Conservation (phyloP, 1,140 invertebrate species). For the Drosophila ananassae region DNA sequence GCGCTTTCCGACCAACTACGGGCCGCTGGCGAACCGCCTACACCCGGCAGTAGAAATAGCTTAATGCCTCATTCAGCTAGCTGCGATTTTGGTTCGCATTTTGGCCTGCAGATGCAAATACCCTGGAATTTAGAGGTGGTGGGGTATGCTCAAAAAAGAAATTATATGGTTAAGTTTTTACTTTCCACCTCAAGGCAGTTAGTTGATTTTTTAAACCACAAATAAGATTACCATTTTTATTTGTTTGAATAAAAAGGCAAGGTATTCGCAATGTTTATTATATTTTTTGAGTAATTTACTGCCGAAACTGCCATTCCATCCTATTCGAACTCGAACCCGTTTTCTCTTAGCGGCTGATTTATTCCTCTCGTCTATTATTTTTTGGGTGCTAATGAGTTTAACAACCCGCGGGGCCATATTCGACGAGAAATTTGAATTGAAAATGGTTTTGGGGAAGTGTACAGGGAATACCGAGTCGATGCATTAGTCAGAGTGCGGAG, state of each 20-base stretch:
- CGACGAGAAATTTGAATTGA: conserved; percentile 40
- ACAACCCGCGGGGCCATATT: conserved; percentile 55
- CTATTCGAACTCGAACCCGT: background rate
- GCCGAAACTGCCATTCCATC: background rate
- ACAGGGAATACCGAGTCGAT: conserved; percentile 26
- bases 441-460: conserved; percentile 21
- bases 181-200: too few species aligned
- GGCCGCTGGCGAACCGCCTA: conserved; percentile 24
- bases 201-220: too few species aligned
- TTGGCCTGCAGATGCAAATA: conserved; percentile 32
- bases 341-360: conserved; percentile 40
- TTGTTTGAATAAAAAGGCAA: background rate
- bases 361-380: conserved; percentile 20
- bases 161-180: background rate
- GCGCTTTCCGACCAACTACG: conserved; percentile 37
- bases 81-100: conserved; percentile 36
- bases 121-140: conserved; percentile 7
- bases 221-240: too few species aligned
- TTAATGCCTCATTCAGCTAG: conserved; percentile 41
- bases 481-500: conserved; percentile 15
- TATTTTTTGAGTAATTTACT: background rate
- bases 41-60: conserved; percentile 26
- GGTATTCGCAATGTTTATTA: background rate
- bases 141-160: background rate
- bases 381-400: conserved; percentile 63